A percentile compares a stretch with the other conserved stretches of the same genome.
phyloP scores from a whole-genome alignment of 2,113 vertebrate genomes.

The Poeciliopsis occidentalis region DNA sequence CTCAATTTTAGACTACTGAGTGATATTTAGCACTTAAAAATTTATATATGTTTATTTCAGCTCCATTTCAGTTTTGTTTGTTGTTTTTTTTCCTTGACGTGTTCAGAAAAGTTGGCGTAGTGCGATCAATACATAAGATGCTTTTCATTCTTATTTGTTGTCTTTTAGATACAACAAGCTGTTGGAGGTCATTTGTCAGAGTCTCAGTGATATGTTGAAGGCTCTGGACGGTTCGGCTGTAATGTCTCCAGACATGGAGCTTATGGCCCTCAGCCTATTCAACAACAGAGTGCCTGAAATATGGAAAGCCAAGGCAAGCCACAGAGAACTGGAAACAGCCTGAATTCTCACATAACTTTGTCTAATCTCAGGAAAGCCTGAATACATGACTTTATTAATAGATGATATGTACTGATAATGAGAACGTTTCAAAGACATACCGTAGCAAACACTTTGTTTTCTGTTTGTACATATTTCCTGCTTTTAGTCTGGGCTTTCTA shows the following conservation, averaged over 20 bases:
- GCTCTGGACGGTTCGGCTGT: constrained; percentile 90
- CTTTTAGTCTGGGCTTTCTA: constrained; percentile 2
- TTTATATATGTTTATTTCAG: too few species aligned
- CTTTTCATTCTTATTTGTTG: neutral
- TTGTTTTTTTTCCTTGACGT: too few species aligned
- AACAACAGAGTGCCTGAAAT: constrained; percentile 86
- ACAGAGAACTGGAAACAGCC: neutral
- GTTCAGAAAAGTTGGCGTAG: neutral
- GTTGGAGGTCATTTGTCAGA: constrained; percentile 82
- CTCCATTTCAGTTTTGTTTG: too few species aligned
- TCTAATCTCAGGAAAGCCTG: neutral
- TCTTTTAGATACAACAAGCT: constrained; percentile 87
- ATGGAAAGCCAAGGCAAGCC: constrained; percentile 87
- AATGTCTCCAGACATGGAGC: constrained; percentile 91
- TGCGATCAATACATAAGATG: neutral
- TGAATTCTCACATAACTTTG: neutral
- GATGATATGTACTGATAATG: neutral
- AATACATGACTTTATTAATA: neutral
- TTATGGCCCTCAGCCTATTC: constrained; percentile 89
- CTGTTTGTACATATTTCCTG: neutral
- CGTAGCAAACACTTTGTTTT: neutral
- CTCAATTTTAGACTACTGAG: too few species aligned
- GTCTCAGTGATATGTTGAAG: constrained; percentile 86
- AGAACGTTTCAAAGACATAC: neutral
- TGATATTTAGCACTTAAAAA: too few species aligned